Evolutionary conservation across 2,888 invertebrate species (phyloP), one percentile per base, ranked within the genome.

Genomic region (Plagodis pulveraria): DNA sequence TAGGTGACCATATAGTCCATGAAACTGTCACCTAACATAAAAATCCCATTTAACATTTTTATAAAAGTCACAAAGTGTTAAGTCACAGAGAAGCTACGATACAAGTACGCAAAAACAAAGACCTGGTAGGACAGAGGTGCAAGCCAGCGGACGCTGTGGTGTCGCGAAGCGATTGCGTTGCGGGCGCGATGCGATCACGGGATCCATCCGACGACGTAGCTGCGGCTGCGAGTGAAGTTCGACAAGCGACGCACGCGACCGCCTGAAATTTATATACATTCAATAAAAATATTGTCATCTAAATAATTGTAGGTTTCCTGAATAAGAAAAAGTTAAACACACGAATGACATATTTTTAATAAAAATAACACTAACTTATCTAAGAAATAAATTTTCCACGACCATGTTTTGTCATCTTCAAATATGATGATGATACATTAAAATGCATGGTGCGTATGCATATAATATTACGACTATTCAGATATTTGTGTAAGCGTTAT

Each of bases 221-320:
- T 97, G 88, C 96, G 96, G 81, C 92, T 91, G 83, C 92, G 92
- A 72, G 95, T 95, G 93, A 95, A 95, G 89, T 96, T 95, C 86
- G 96, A 96, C 94, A 95, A 93, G 85, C 97, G 96, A 81, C 96
- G 95, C 87, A 95, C 93, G 83, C 97, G 97, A 86, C 94, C 96
- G 95, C 94, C 86, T 94, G 93, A 81, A 78, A 5, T 11, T 36
- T 5, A 12, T 12, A 6, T 2, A 5, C 6, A n/a, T 47, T 38
- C 6, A 38, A n/a, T 22, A 22, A 22, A 22, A 22, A 22, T 22
- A 22, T 22, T 1, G 22, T 2, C 22, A 22, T 4, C 22, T 22
- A 22, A 22, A 22, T 22, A 22, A 22, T 22, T 22, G 2, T 22
- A 22, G 4, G 22, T 22, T 22, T 22, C 22, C 22, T 22, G 22